Evolutionary conservation across 2,888 invertebrate genomes (phyloP).

Genomic region (Sinelater perroti): DNA sequence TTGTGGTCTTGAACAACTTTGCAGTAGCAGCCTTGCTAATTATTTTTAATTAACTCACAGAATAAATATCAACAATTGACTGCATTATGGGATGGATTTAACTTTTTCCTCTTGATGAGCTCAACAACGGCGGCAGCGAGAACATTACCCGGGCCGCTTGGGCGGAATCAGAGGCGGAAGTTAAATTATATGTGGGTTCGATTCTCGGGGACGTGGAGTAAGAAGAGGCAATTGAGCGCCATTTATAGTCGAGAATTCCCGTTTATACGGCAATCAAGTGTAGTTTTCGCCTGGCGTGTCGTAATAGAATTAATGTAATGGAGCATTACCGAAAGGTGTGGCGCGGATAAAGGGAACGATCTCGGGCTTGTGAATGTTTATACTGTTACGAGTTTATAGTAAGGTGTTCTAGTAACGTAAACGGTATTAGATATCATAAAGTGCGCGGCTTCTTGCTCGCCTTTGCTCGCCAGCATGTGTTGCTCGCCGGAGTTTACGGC

Average conservation of each 20-base stretch:
- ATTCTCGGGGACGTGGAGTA: conserved; percentile 39
- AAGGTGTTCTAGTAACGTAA: conserved; percentile 28
- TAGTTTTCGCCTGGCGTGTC: conserved; percentile 56
- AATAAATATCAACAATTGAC: too few species aligned
- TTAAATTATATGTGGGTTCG: conserved; percentile 46
- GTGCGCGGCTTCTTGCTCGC: conserved; percentile 1
- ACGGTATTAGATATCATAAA: conserved; percentile 33
- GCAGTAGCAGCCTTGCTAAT: too few species aligned
- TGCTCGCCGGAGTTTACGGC: too few species aligned
- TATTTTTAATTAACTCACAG: too few species aligned
- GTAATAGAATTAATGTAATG: conserved; percentile 59
- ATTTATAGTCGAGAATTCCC: conserved; percentile 55
- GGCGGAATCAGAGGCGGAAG: conserved; percentile 38
- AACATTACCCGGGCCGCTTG: conserved; percentile 22
- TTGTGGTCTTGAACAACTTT: too few species aligned
- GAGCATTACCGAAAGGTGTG: conserved; percentile 52
- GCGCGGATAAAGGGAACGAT: conserved; percentile 51
- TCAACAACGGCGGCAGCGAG: too few species aligned
- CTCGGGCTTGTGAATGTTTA: conserved; percentile 42
- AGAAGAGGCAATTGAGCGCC: conserved; percentile 48
- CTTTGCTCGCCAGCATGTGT: conserved; percentile 10
- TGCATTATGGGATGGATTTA: too few species aligned
- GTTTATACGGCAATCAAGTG: conserved; percentile 57
- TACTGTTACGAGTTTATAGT: conserved; percentile 35
- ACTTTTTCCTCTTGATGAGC: too few species aligned